phyloP scores from a whole-genome alignment of 2,797 vertebrate genomes.

The Dendrocincla fuliginosa region DNA sequence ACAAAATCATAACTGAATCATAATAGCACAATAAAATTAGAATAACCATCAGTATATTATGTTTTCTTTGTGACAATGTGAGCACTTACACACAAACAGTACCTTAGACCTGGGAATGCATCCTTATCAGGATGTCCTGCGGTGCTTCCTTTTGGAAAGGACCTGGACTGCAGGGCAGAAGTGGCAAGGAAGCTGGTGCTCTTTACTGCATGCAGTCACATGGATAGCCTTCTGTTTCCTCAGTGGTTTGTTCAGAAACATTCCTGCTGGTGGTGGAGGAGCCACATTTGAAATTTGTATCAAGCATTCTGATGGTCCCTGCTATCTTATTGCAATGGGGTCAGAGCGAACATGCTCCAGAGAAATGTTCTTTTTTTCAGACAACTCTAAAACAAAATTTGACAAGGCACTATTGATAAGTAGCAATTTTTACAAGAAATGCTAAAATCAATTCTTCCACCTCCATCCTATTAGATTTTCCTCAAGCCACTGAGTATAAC shows the following conservation, averaged over 20 bases:
- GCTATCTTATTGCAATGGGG: not conserved
- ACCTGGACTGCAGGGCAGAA: not conserved
- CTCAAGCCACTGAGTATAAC: not conserved
- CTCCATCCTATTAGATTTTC: not conserved
- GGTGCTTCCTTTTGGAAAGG: not conserved
- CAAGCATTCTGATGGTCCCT: not conserved
- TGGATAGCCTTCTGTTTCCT: not conserved
- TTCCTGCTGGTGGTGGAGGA: not conserved
- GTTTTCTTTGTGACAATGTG: not conserved
- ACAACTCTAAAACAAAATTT: not conserved
- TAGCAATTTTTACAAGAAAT: not conserved
- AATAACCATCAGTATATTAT: not conserved
- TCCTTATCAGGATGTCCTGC: not conserved
- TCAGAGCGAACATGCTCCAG: not conserved
- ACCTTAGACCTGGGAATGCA: not conserved
- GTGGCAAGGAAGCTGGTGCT: not conserved
- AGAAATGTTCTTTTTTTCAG: not conserved
- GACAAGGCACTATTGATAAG: not conserved
- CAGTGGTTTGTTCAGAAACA: not conserved
- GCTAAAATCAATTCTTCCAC: not conserved
- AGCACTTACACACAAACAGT: not conserved
- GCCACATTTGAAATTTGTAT: not conserved
- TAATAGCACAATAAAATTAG: not conserved
- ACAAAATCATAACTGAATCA: not conserved
- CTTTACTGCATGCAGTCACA: not conserved